Evolutionary conservation across 2,797 vertebrate species (phyloP), one percentile per base, ranked within the genome.

Genomic region (Antrozous pallidus): DNA sequence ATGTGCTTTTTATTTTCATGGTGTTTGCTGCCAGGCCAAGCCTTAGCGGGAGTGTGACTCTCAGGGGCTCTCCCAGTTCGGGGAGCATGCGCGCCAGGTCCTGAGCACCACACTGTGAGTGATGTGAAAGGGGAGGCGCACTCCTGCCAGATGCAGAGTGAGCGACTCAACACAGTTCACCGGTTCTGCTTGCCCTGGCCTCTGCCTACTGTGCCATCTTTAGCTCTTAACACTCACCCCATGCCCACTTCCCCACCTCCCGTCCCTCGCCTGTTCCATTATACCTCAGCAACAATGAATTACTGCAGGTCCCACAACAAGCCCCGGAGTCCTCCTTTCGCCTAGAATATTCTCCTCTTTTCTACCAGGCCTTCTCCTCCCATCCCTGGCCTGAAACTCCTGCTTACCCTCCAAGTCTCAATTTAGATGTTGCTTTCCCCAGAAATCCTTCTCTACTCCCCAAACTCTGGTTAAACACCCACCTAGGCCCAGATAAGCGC

Each of bases 181-280:
- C 3, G 6, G 6, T 40, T 56, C 20, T n/a, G 9, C 10, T 1
- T 7, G 18, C 40, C 47, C 18, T 54, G n/a, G 10, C 11, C 8
- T 36, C 56, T 31, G n/a, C 33, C 70, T n/a, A 6, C 38, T 6
- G 3, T 33, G 7, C 20, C 13, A 1, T 33, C 42, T 87, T 61
- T n/a, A 1, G 5, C 26, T 65, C n/a, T 71, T 22, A 18, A 12
- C 16, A 26, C 65, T 65, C 14, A 63, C 33, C 26, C 11, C n/a
- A 26, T 5, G 11, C 56, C 12, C 56, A 0, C 12, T 2, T 6
- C 26, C 12, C 3, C 13, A 1, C 0, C 8, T 14, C 33, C 16
- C 2, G 1, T 40, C 20, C 33, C 36, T 14, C 20, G 14, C 36
- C n/a, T 16, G 14, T 2, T 56, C 16, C 1, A 8, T 49, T 11